Evolutionary conservation across 2,113 vertebrate species (phyloP), one percentile per base, ranked within the genome.

Genomic region (Heloderma charlesbogerti): DNA sequence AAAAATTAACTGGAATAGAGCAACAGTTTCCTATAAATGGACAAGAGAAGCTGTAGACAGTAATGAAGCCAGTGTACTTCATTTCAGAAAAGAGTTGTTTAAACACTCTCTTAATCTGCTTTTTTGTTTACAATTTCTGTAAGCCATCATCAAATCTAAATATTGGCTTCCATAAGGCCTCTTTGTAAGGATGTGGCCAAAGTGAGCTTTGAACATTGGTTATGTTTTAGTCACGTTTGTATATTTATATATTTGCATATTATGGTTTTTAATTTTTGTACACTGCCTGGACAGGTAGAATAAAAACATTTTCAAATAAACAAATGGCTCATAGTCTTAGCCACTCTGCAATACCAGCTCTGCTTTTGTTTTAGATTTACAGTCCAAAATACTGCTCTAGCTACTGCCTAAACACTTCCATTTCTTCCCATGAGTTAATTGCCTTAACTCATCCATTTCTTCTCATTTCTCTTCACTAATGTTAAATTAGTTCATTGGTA

Each of bases 381-480:
- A 15, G 9, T 79, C 31, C 1, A 34, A 67, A 74, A 22, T 27
- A 27, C 22, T 74, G 22, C 31, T 27, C 63, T 69, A 81, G 77
- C 3, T n/a, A 25, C 29, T 15, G 57, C 34, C 43, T 80, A 80
- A 54, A 25, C 45, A 48, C 77, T 69, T 81, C 87, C 31, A 79
- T 81, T 88, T 88, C 37, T 88, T 81, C 63, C 29, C 34, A 63
- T 34, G 22, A 15, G 13, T n/a, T n/a, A n/a, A n/a, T n/a, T 15
- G 57, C 34, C 43, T 80, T 67, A 54, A 25, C 45, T n/a, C 77
- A 81, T 81, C 87, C 31, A 79, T 81, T 88, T 88, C 37, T 88
- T 81, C 63, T 15, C 34, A 63, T 34, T 80, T 67, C 12, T 67
- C 40, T 80, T 69, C 34, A n/a, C 60, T 43, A 60, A 67, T 80